Evolutionary conservation across 2,888 invertebrate species (phyloP).

Genomic region (Cyclophora punctaria): DNA sequence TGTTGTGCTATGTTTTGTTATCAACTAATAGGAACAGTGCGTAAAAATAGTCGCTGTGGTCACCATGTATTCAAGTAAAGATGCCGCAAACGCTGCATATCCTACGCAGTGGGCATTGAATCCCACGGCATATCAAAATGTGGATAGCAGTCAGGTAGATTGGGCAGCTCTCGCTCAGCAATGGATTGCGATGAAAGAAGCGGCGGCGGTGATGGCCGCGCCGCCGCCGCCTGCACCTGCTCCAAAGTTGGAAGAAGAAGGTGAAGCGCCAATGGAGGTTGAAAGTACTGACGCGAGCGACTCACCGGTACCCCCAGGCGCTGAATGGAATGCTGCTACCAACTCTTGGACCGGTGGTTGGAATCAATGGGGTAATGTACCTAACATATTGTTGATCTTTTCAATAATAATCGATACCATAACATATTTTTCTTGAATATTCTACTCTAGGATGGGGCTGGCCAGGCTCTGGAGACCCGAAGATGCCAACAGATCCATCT

Average conservation of each 20-base stretch:
- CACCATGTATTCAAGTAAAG: constrained; percentile 76
- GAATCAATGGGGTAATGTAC: constrained; percentile 64
- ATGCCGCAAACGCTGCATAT: constrained; percentile 78
- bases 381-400: not conserved
- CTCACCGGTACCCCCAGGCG: constrained; percentile 45
- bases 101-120: constrained; percentile 88
- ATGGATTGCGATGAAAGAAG: constrained; percentile 97
- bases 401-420: not conserved
- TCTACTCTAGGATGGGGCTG: constrained; percentile 53
- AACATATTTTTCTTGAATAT: not conserved
- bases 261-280: constrained; percentile 92
- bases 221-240: constrained; percentile 75
- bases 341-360: constrained; percentile 57
- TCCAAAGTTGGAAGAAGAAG: constrained; percentile 76
- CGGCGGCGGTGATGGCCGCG: constrained; percentile 74
- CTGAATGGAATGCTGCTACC: constrained; percentile 52
- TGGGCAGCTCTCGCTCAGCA: constrained; percentile 98
- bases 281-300: constrained; percentile 79
- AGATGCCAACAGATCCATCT: constrained; percentile 43
- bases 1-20: constrained; percentile 7
- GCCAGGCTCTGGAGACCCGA: constrained; percentile 49
- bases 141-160: constrained; percentile 91
- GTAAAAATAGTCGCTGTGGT: constrained; percentile 16
- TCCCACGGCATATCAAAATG: constrained; percentile 86
- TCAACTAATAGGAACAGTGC: constrained; percentile 1